phyloP scores from a whole-genome alignment of 2,888 invertebrate genomes.

The Tyria jacobaeae region DNA sequence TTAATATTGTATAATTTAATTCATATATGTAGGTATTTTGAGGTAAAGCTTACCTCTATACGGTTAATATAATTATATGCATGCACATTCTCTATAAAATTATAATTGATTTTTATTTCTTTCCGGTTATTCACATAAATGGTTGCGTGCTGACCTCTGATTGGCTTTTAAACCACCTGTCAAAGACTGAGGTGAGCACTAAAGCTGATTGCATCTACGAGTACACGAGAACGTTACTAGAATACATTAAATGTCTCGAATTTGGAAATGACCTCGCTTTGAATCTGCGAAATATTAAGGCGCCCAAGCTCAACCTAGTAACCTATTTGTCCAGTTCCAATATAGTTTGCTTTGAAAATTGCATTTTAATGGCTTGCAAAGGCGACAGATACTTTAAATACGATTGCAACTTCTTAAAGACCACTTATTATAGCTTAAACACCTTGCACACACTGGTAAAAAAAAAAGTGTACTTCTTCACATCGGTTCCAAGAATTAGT shows the following conservation, averaged over 20 bases:
- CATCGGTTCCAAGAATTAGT: too few species aligned
- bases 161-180: slow-evolving; percentile 36
- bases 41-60: slow-evolving; percentile 24
- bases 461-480: too few species aligned
- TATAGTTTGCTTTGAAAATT: slow-evolving; percentile 16
- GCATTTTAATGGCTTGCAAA: background rate
- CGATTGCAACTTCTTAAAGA: background rate
- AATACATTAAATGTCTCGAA: slow-evolving; percentile 19
- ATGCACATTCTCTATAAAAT: slow-evolving; percentile 42
- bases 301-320: slow-evolving; percentile 15
- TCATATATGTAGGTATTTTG: slow-evolving; percentile 13
- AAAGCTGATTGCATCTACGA: slow-evolving; percentile 24
- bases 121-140: slow-evolving; percentile 40
- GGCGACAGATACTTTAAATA: slow-evolving; percentile 4
- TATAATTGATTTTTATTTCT: slow-evolving; percentile 36
- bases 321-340: slow-evolving; percentile 23
- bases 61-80: slow-evolving; percentile 29
- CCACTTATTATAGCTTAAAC: too few species aligned
- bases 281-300: slow-evolving; percentile 17
- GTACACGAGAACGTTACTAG: too few species aligned
- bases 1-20: slow-evolving; percentile 32
- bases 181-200: slow-evolving; percentile 17
- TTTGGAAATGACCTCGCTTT: slow-evolving; percentile 18
- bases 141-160: slow-evolving; percentile 39
- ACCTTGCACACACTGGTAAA: too few species aligned